These are phyloP conservation scores for Otocyon megalotis DNA, from an alignment of 2,113 vertebrate genomes.

Conservation along the genomic window DNA sequence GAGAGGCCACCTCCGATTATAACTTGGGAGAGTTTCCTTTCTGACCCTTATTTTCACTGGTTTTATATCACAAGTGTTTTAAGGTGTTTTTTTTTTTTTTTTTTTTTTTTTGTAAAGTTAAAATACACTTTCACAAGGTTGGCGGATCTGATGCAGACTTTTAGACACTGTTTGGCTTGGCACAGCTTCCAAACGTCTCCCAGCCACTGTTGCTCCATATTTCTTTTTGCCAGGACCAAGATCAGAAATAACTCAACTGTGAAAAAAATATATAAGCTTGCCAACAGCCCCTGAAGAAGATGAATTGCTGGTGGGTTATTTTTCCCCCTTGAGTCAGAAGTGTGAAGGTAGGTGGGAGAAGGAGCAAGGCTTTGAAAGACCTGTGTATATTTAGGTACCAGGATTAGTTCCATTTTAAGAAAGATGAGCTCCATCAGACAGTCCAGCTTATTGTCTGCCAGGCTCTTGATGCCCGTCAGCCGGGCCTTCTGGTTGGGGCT, in stretches of 20 bases:
- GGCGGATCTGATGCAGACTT: conserved; percentile 78
- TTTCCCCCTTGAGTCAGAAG: conserved; percentile 62
- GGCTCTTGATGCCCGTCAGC: neutral
- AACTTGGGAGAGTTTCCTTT: conserved; percentile 56
- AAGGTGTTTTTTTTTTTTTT: conserved; percentile 61
- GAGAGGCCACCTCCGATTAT: conserved; percentile 38
- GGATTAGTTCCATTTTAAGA: conserved; percentile 34
- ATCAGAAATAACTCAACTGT: conserved; percentile 81
- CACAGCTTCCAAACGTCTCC: conserved; percentile 80
- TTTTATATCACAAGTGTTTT: conserved; percentile 65
- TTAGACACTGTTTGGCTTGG: conserved; percentile 85
- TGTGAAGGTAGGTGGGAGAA: conserved; percentile 52
- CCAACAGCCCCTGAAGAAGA: conserved; percentile 70
- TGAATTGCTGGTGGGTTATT: conserved; percentile 61
- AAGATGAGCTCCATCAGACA: neutral
- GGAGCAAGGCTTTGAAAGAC: neutral
- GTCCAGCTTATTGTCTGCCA: neutral
- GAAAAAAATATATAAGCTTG: conserved; percentile 73
- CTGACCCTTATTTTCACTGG: conserved; percentile 65
- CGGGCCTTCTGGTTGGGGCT: neutral
- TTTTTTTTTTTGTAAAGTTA: conserved; percentile 30
- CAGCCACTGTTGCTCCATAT: conserved; percentile 78
- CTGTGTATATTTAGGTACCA: neutral
- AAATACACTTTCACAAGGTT: conserved; percentile 78
- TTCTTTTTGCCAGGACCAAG: conserved; percentile 73